A percentile compares a stretch with the other conserved stretches of the same genome.
Conservation (phyloP, 2,888 invertebrate species). For the Zygogramma bicolorata region DNA sequence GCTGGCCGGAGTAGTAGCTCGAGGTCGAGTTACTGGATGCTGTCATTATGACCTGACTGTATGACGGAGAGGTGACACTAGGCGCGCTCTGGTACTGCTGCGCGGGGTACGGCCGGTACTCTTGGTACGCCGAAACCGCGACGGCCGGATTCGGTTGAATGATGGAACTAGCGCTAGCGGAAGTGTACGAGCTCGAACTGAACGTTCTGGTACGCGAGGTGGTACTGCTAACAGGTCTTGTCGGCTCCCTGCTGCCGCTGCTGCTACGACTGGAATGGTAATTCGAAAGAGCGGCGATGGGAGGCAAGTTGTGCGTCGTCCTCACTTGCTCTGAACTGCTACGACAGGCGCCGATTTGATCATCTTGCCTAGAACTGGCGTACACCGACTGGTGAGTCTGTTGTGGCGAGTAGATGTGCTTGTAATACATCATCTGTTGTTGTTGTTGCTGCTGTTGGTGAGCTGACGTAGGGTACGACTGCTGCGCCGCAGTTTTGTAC, state of each 20-base stretch:
- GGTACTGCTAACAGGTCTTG: slow-evolving; percentile 42
- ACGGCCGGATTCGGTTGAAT: slow-evolving; percentile 36
- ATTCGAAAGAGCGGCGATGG: slow-evolving; percentile 68
- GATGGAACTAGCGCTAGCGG: slow-evolving; percentile 38
- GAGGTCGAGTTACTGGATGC: slow-evolving; percentile 55
- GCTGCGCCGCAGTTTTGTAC: slow-evolving; percentile 40
- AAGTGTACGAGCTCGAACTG: slow-evolving; percentile 32
- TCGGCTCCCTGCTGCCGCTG: slow-evolving; percentile 58
- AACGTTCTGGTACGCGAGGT: slow-evolving; percentile 45
- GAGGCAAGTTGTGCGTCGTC: slow-evolving; percentile 69
- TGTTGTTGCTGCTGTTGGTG: slow-evolving; percentile 23
- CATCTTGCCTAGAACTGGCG: slow-evolving; percentile 39
- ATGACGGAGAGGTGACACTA: slow-evolving; percentile 47
- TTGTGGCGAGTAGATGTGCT: slow-evolving; percentile 45
- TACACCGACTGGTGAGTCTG: slow-evolving; percentile 36
- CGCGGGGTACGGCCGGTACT: slow-evolving; percentile 21
- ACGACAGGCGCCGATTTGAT: slow-evolving; percentile 25
- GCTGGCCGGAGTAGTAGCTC: slow-evolving; percentile 59
- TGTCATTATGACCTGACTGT: slow-evolving; percentile 58
- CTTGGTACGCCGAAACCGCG: slow-evolving; percentile 20
- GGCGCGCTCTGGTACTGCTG: slow-evolving; percentile 53
- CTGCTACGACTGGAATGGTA: slow-evolving; percentile 67
- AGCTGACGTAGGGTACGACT: slow-evolving; percentile 30
- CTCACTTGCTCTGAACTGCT: slow-evolving; percentile 52
- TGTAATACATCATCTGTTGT: slow-evolving; percentile 42